Base-by-base conservation (phyloP, 2,888 invertebrate genomes). In the Athalia cordata region DNA sequence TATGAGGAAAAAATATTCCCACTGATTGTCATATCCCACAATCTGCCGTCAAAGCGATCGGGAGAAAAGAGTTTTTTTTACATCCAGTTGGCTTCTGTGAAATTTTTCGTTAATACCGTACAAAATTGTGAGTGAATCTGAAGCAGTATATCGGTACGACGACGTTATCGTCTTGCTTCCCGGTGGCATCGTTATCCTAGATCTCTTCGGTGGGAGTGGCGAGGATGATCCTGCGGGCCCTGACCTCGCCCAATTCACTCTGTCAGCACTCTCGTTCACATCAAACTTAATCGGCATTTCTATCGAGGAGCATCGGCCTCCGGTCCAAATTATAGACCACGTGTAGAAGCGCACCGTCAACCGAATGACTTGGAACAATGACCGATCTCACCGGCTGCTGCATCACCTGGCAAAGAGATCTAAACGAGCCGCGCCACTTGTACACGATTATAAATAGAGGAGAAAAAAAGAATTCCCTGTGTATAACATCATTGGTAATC, bases 211-310 rank as follows among this genome's bases (percentile, higher is more conserved):
- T 77, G 80, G 77, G 81, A 80, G 82, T 86, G 85, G 85, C 86
- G 85, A 0, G 29, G 29, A 81, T 81, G 80, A 83, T 86, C 84
- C 84, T 82, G 29, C 81, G 83, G 83, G 84, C 84, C 86, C 84
- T 85, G 86, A 86, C 86, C 86, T 83, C 83, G 78, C 83, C 81
- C 84, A 86, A 86, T 84, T 83, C 81, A 84, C 77, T 82, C 80
- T 86, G 85, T 85, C 84, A 85, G 81, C 82, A 81, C 78, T 80
- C 79, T 61, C 78, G 80, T 81, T 79, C 82, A 79, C 84, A 86
- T 86, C 85, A 83, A 84, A 82, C 83, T 82, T 84, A 83, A 85
- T 86, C 84, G 82, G 81, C 78, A 78, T 72, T 80, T 81, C 80
- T 81, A 80, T 79, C 80, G 81, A 70, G 77, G 78, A 78, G 77